Conservation (phyloP, 2,888 invertebrate species). For the Corbicula japonica region DNA sequence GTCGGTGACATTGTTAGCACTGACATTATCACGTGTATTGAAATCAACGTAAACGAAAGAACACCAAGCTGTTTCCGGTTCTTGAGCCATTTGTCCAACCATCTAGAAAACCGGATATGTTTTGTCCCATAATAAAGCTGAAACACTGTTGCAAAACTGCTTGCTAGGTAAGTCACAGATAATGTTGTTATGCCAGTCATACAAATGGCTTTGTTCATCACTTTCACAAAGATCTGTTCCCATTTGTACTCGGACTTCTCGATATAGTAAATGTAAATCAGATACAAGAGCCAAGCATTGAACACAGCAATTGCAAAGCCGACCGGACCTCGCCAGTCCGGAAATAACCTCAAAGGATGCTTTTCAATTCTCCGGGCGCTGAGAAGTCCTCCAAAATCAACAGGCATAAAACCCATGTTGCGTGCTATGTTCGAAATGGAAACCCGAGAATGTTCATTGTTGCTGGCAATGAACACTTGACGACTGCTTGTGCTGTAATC, state of each 20-base stretch:
- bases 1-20: constrained; percentile 77
- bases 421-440: constrained; percentile 73
- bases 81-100: constrained; percentile 78
- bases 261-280: constrained; percentile 76
- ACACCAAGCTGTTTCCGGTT: constrained; percentile 80
- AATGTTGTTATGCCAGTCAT: constrained; percentile 80
- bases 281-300: constrained; percentile 75
- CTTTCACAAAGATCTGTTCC: constrained; percentile 78
- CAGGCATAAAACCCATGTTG: constrained; percentile 76
- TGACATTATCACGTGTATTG: constrained; percentile 77
- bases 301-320: constrained; percentile 74
- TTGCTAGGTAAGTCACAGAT: constrained; percentile 79
- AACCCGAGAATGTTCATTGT: constrained; percentile 70
- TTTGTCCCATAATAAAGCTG: constrained; percentile 79
- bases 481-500: constrained; percentile 68
- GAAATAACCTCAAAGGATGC: constrained; percentile 72
- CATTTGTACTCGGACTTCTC: constrained; percentile 69
- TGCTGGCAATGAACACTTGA: constrained; percentile 75
- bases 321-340: constrained; percentile 76
- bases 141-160: constrained; percentile 73
- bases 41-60: constrained; percentile 74
- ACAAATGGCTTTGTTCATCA: constrained; percentile 79
- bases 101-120: constrained; percentile 77
- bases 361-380: constrained; percentile 76
- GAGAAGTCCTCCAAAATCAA: constrained; percentile 74